Evolutionary conservation across 64 coral and sea anemone genomes (phyloP).

Genomic region (Astreopora myriophthalma): DNA sequence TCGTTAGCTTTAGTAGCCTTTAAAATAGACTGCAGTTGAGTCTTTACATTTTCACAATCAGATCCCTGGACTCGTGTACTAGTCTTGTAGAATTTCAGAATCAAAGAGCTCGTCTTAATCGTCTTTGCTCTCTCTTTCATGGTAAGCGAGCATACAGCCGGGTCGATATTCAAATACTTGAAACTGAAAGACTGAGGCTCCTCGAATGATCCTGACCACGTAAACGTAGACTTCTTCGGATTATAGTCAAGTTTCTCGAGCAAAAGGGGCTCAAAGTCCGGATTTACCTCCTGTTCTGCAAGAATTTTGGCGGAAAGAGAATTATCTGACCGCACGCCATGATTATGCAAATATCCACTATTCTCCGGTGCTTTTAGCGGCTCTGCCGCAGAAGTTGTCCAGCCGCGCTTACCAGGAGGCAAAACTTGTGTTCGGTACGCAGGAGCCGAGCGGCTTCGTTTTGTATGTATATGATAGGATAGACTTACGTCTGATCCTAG

Average conservation of each 20-base stretch:
- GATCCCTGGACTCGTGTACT: not conserved
- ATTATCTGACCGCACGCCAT: too few relatives aligned
- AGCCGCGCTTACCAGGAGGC: slow-evolving; percentile 78
- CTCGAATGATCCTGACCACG: not conserved
- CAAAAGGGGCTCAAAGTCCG: not conserved
- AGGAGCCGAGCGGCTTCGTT: slow-evolving; percentile 81
- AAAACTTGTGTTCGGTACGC: slow-evolving; percentile 78
- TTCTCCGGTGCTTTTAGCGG: slow-evolving; percentile 63
- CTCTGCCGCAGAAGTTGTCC: slow-evolving; percentile 81
- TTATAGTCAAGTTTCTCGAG: not conserved
- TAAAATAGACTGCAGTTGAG: not conserved
- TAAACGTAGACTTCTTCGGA: not conserved
- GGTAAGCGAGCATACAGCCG: not conserved
- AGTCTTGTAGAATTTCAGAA: not conserved
- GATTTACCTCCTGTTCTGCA: not conserved
- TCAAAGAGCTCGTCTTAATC: not conserved
- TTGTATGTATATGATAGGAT: too few relatives aligned
- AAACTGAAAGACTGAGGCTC: not conserved
- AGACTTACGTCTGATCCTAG: too few relatives aligned
- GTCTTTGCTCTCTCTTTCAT: not conserved
- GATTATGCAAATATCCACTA: not conserved
- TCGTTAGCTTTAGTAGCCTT: not conserved
- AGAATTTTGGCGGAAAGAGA: not conserved
- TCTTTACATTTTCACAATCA: not conserved
- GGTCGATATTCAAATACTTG: not conserved